phyloP scores from a whole-genome alignment of 2,797 vertebrate species.

The Kryptopterus vitreolus region DNA sequence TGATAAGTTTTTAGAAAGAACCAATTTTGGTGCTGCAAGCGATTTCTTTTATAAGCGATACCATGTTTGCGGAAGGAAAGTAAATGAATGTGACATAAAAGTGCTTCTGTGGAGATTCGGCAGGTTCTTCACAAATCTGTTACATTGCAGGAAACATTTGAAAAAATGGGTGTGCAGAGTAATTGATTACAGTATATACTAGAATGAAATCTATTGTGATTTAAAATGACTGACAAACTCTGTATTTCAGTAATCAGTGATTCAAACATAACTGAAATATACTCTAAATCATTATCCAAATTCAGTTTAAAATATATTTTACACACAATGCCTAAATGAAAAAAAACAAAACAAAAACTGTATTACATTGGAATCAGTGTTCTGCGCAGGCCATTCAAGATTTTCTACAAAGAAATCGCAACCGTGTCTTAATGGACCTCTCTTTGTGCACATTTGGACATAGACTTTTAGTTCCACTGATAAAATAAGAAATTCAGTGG shows the following conservation, averaged over 20 bases:
- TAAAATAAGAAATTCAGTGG: neutral
- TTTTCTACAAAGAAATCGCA: neutral
- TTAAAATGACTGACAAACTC: neutral
- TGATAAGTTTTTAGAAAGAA: slow-evolving; percentile 37
- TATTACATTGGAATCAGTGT: neutral
- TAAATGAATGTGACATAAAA: slow-evolving; percentile 38
- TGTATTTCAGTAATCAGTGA: neutral
- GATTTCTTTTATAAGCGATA: neutral
- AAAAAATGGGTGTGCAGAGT: neutral
- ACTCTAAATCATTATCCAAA: neutral
- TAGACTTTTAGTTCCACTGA: neutral
- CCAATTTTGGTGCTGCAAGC: slow-evolving; percentile 26
- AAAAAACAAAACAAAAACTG: no score
- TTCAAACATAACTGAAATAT: neutral
- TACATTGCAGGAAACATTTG: neutral
- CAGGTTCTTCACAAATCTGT: neutral
- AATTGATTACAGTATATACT: neutral
- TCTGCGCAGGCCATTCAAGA: neutral
- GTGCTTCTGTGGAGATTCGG: slow-evolving; percentile 19
- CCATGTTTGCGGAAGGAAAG: slow-evolving; percentile 5
- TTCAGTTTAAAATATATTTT: neutral
- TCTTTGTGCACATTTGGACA: neutral
- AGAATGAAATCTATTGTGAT: neutral
- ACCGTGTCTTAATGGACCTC: neutral
- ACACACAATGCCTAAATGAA: neutral